A percentile compares a stretch with the other conserved stretches of the same genome.
Conservation (phyloP, 2,888 invertebrate genomes). For the Deroplatys truncata region DNA sequence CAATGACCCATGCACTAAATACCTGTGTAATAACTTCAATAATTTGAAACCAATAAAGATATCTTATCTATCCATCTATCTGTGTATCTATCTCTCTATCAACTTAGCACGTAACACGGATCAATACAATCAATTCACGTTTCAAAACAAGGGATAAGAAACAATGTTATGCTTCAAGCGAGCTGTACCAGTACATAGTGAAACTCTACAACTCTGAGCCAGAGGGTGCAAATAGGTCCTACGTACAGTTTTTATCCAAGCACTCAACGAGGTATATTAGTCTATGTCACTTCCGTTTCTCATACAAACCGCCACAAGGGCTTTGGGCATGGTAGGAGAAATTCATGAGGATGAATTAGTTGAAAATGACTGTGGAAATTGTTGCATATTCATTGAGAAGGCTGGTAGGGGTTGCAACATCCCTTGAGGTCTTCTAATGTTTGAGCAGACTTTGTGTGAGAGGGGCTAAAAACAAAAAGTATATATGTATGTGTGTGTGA, state of each 20-base stretch:
- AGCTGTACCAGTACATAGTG: too few relatives aligned
- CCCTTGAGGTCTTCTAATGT: not conserved
- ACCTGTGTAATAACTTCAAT: too few relatives aligned
- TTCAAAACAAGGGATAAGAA: too few relatives aligned
- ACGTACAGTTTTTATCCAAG: not conserved
- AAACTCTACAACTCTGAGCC: too few relatives aligned
- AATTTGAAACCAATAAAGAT: too few relatives aligned
- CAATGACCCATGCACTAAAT: too few relatives aligned
- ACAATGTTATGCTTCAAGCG: too few relatives aligned
- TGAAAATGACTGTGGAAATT: not conserved
- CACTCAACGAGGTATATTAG: not conserved
- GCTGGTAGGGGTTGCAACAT: not conserved
- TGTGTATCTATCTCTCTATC: too few relatives aligned
- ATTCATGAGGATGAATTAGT: not conserved
- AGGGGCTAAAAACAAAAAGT: not conserved
- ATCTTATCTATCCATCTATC: too few relatives aligned
- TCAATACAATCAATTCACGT: too few relatives aligned
- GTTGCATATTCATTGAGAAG: not conserved
- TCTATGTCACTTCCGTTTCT: not conserved
- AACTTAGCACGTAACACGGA: too few relatives aligned
- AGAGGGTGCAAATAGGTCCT: not conserved
- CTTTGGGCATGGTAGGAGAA: not conserved
- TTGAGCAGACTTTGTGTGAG: not conserved
- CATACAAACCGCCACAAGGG: not conserved
- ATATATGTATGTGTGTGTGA: not conserved